Evolutionary conservation across 2,797 vertebrate species (phyloP), one percentile per base, ranked within the genome.

Genomic region (Antennarius maculatus): DNA sequence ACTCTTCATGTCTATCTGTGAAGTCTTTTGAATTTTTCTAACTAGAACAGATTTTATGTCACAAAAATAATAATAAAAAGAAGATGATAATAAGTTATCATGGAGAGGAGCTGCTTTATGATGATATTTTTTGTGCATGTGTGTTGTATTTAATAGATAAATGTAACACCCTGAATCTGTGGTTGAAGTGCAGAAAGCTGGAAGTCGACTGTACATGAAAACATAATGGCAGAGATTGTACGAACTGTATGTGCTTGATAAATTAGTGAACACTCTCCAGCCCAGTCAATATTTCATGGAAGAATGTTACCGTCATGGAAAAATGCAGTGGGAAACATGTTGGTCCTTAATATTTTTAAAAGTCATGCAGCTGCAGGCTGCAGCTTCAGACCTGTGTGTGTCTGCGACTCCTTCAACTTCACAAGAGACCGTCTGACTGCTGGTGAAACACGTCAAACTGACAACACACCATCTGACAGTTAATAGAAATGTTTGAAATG

Each of bases 211-310:
- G 59, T 46, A 53, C 34, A 17, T 66, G 41, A 55, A 62, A 49
- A 34, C 54, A 23, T 64, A 27, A 39, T 39, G 8, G 59, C 18
- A 48, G 43, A 67, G 10, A 51, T 54, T 16, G 50, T 41, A 37
- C 2, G 1, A 58, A 34, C 17, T 43, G 28, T 43, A 67, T 27
- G 18, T 42, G 51, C 71, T 59, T 37, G 81, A 90, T 86, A 59
- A 77, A 84, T 84, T 61, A 74, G 86, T 62, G 60, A 80, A 76
- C 58, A 61, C 69, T 71, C 73, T 53, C 73, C 65, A 67, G 75
- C 61, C 29, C 55, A 15, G 73, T 90, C 79, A 88, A 88, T 89
- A 86, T 89, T 92, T 91, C 23, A 79, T 87, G 77, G 6, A 54
- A 0, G 16, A 73, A 65, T 61, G 73, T 78, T 67, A 48, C 39